Evolutionary conservation across 2,113 vertebrate genomes (phyloP), one percentile per base, ranked within the genome.

Genomic region (Platysternon megacephalum): DNA sequence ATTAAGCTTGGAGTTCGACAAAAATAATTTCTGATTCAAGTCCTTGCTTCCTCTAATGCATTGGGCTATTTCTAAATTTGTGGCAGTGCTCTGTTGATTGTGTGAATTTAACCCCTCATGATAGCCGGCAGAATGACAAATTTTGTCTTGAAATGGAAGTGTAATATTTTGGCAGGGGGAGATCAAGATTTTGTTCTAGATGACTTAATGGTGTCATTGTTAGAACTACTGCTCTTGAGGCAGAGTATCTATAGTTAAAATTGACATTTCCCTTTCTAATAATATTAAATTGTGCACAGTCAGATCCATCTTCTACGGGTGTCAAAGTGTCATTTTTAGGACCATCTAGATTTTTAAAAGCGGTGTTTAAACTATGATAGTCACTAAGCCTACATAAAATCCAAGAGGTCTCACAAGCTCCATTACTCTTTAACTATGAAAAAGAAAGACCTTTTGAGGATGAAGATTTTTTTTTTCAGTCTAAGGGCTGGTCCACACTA

Each of bases 61-160:
- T 72, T 92, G 82, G 49, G 88, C 87, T 96, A 95, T 97, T 97
- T 93, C 96, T 92, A 89, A 94, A 89, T 92, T 87, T 93, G 91
- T 88, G 94, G 93, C 96, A 97, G 79, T 97, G 94, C 97, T 96
- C 93, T 97, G 96, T 97, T 96, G 96, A 96, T 95, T 96, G 95
- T 96, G 92, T 94, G 95, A 97, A 96, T 97, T 92, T 97, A 97
- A 94, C 94, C 89, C 91, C 19, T 88, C 95, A 94, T 48, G 88
- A 95, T 94, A 95, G 65, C 94, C 76, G 90, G 90, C 91, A 86
- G 91, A 95, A 96, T 96, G 91, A 97, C 91, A 96, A 91, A 90
- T 93, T 93, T 95, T 95, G 52, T 55, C 90, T 94, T 94, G 95
- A 96, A 95, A 22, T 83, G 96, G 91, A 96, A 96, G 95, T 95